phyloP scores from a whole-genome alignment of 64 coral and sea anemone species.

The Porites australiensis region DNA sequence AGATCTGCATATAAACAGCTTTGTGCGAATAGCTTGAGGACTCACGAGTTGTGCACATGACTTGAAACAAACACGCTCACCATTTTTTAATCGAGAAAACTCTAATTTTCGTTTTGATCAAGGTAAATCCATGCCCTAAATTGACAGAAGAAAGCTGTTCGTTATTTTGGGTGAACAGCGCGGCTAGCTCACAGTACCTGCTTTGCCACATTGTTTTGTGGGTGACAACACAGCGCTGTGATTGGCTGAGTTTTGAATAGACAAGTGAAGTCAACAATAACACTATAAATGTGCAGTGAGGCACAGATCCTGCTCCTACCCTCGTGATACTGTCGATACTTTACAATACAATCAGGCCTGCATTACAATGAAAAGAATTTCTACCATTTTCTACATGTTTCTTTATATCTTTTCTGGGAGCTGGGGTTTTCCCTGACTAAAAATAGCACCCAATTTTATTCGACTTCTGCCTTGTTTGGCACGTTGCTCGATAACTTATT shows the following conservation, averaged over 20 bases:
- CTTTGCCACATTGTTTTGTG: background rate
- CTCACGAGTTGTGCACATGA: slow-evolving; percentile 13
- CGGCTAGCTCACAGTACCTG: background rate
- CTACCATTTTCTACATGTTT: background rate
- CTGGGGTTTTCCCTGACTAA: background rate
- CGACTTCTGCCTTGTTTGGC: too few relatives aligned
- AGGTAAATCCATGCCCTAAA: background rate
- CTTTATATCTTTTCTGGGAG: background rate
- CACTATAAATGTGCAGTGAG: background rate
- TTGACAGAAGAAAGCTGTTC: background rate
- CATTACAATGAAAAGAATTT: background rate
- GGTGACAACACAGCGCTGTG: background rate
- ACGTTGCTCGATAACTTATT: background rate
- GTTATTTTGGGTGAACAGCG: background rate
- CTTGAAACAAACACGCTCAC: background rate
- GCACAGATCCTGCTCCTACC: background rate
- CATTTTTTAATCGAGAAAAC: too few relatives aligned
- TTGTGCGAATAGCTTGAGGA: background rate
- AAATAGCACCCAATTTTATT: background rate
- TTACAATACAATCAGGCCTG: too few relatives aligned
- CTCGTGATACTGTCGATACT: background rate
- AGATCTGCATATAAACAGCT: background rate
- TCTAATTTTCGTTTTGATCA: too few relatives aligned
- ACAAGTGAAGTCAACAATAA: background rate
- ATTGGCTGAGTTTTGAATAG: background rate